Base-by-base conservation (phyloP, 2,113 vertebrate species). In the Recurvirostra avosetta region DNA sequence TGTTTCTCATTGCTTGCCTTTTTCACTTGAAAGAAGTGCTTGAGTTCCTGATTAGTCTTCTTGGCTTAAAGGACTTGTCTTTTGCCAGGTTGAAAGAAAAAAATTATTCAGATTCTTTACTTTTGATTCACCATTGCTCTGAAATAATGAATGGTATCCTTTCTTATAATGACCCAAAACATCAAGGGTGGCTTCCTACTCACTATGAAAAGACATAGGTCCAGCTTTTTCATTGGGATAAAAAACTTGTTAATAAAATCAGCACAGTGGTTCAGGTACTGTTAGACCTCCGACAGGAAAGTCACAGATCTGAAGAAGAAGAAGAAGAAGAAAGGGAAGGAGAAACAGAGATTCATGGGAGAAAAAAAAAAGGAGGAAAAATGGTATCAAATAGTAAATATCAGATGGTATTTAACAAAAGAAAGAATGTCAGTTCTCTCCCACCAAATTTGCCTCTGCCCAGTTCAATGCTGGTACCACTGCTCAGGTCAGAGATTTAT, bases 361-460 rank as follows among this genome's bases (percentile, higher is more conserved):
- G 71, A 29, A 52, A 91, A 71, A 67, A 84, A 63, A 84, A 26
- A 6, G 53, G 52, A 8, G 5, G 30, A 0, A 5, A 23, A 58
- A 81, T 23, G 47, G n/a, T n/a, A n/a, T n/a, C n/a, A n/a, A n/a
- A n/a, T n/a, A n/a, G n/a, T n/a, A n/a, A n/a, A 82, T 94, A 95
- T 94, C 66, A 94, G 93, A 80, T 65, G 26, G 43, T 25, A 90
- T 93, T 92, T 87, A 95, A 89, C 73, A 91, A 95, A 97, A 95
- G 91, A 86, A 75, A 78, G 43, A 52, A 87, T 74, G 61, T 45
- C 86, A 52, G 86, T 94, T 75, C 90, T 96, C 89, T 97, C 96
- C 97, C 96, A 96, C 82, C 92, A 95, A 96, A 98, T 97, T 97
- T 97, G 92, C 86, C 63, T 96, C 96, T 96, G 87, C 95, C 88